Conservation (phyloP, 1,140 invertebrate species). For the Parapsyche elsis region DNA sequence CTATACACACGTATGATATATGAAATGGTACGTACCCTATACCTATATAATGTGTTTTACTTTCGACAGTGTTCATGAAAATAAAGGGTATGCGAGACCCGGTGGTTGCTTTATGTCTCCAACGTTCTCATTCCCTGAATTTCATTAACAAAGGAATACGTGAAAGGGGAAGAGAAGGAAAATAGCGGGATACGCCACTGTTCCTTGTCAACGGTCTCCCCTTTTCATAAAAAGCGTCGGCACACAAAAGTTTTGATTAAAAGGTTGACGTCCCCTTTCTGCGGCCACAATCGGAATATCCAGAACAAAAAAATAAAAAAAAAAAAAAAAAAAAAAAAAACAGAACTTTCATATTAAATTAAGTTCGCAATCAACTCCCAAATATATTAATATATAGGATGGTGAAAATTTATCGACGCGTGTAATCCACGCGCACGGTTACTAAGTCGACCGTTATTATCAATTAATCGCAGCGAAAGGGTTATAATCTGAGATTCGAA, state of each 20-base stretch:
- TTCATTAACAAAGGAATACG: conserved; percentile 25
- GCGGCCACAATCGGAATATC: not conserved
- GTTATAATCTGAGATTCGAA: no score
- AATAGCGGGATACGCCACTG: not conserved
- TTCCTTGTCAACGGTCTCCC: not conserved
- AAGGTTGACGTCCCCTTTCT: conserved; percentile 29
- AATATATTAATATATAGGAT: no score
- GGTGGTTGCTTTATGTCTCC: not conserved
- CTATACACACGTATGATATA: not conserved
- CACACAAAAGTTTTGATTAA: conserved; percentile 14
- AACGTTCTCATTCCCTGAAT: not conserved
- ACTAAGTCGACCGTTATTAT: no score
- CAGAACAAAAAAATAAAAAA: no score
- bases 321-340: no score
- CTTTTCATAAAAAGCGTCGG: not conserved
- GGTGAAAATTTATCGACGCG: no score
- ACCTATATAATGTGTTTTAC: not conserved
- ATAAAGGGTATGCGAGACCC: conserved; percentile 1
- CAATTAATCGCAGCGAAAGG: no score
- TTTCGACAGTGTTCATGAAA: not conserved
- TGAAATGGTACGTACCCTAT: no score
- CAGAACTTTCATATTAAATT: no score
- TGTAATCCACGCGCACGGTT: no score
- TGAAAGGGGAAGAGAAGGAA: not conserved
- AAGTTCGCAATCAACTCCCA: no score